Base-by-base conservation (phyloP, 1,140 invertebrate genomes). In the Melanaphis sacchari region DNA sequence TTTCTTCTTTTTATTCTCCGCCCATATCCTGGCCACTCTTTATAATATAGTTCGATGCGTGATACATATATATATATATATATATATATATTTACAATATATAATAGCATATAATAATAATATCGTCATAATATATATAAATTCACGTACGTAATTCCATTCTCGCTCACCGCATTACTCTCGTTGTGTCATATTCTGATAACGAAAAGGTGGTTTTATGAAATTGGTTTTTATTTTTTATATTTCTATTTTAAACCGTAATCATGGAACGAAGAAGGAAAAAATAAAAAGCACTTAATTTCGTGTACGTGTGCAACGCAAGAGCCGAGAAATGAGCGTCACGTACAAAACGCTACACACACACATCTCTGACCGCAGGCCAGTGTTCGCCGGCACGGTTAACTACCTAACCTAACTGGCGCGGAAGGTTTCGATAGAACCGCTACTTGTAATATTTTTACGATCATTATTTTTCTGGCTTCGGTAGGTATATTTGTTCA, bases 161-260 rank as follows among this genome's bases (percentile, higher is more conserved):
- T 49, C 43, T 36, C 85, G 31, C n/a, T 43, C 41, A 11, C 41
- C 84, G 40, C 36, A 21, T 49, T 31, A 31, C 41, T 46, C 85
- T 46, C 85, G 41, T 88, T 88, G 85, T 46, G 85, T 46, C 41
- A 22, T 49, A 43, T 88, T n/a, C 85, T n/a, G 49, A 24, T 91
- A 91, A 91, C 43, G 59, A 91, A 91, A 91, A 41, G 90, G 59
- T n/a, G 40, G 54, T 91, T 76, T 76, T 81, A 66, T 91, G 54
- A 66, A 91, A 91, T 66, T 76, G 59, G 90, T 31, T 91, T 52
- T 90, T 90, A 40, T 90, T 54, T 76, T 41, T 59, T 59, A 87
- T 87, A 43, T 87, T 46, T 87, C 2, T n/a, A 46, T 87, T 87
- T 87, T 6, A n/a, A 43, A 31, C 31, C 41, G 8, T 7, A 2